A percentile compares a stretch with the other conserved stretches of the same genome.
phyloP scores from a whole-genome alignment of 2,797 vertebrate species.

The Pseudomugil tenellus region DNA sequence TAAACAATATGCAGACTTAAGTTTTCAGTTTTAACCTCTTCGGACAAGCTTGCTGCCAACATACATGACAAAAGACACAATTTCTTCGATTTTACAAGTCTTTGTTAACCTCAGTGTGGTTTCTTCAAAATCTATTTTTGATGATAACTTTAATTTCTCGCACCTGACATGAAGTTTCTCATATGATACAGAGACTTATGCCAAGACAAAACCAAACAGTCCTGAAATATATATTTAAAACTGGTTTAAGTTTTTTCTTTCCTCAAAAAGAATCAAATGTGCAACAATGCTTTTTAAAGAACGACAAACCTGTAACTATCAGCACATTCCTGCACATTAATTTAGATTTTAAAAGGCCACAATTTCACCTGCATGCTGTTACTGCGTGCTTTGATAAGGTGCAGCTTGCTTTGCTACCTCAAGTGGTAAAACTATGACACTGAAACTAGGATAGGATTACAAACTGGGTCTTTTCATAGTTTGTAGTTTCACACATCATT shows the following conservation, averaged over 20 bases:
- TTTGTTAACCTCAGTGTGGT: conserved; percentile 27
- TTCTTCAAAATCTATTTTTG: conserved; percentile 48
- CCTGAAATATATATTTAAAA: too few species aligned
- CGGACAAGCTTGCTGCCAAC: background rate
- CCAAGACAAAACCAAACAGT: background rate
- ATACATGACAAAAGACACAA: conserved; percentile 2
- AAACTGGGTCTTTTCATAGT: background rate
- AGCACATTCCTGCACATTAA: background rate
- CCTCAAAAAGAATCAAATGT: background rate
- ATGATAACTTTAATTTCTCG: conserved; percentile 35
- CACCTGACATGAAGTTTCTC: conserved; percentile 40
- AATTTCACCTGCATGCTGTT: too few species aligned
- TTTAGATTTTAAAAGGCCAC: background rate
- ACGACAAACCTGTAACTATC: background rate
- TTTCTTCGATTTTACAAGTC: conserved; percentile 10
- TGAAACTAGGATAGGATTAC: background rate
- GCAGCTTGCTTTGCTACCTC: background rate
- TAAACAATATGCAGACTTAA: background rate
- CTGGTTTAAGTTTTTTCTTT: too few species aligned
- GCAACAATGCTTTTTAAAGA: background rate
- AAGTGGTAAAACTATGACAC: conserved; percentile 1
- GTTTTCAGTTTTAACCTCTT: background rate
- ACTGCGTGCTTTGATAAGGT: background rate
- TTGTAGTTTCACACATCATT: background rate
- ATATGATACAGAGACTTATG: conserved; percentile 14